Base-by-base conservation (phyloP, 2,888 invertebrate genomes). In the Drosophila rubida region DNA sequence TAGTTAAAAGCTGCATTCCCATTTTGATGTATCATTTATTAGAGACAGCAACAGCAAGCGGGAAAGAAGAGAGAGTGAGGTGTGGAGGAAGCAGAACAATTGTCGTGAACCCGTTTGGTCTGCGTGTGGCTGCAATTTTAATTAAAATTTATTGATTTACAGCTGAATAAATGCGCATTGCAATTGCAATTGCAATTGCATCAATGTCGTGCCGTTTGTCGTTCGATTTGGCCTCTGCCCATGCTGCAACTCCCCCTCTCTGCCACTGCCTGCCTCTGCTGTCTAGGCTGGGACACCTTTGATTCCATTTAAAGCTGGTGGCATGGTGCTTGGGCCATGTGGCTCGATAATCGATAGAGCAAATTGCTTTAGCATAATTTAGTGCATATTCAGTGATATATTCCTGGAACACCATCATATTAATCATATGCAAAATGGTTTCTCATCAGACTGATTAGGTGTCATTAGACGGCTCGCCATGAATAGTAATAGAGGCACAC, bases 61-160 rank as follows among this genome's bases (percentile, higher is more conserved):
- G n/a, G n/a, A n/a, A 23, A 25, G 11, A 8, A 2, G 3, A 9
- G 4, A 9, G 4, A 1, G 8, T 5, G 6, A 0, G 25, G 0
- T n/a, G 2, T 9, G 11, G 6, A 13, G 22, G 5, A 23, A 14
- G 22, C 1, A 39, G 67, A 44, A 64, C 68, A 69, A 71, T 80
- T 87, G 85, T 84, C 75, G 39, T 62, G 63, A 19, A 59, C 16
- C 35, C 41, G 37, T 32, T 61, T 35, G 57, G 58, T 46, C 59
- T 73, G 81, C 57, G 60, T 70, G 70, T 48, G 78, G 70, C 80
- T 84, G 84, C 78, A 86, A 86, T 88, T 83, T 88, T 86, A 83
- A 83, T 83, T 88, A 80, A 87, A 88, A 88, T 88, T 83, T 83
- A 83, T 83, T 83, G 88, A 88, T 83, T 83, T 88, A 84, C 87